Base-by-base conservation (phyloP, 2,888 invertebrate species). In the Choreutis nemorana region DNA sequence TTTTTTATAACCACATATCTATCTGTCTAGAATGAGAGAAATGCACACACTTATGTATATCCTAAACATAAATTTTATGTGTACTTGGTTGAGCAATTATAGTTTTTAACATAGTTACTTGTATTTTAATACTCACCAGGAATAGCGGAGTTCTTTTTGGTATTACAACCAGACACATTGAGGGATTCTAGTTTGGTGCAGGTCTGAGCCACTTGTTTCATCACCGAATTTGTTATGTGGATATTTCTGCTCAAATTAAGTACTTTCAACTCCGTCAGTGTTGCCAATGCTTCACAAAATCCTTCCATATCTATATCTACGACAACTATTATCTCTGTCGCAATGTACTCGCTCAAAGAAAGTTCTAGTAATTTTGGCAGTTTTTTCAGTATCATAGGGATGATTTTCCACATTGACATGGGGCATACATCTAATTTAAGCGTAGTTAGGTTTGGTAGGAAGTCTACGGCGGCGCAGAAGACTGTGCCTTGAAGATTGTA, bases 191-290 rank as follows among this genome's bases (percentile, higher is more conserved):
- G 39, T 23, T 77, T 62, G 4, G 52, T 44, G 38, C 83, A 83
- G 9, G 62, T 53, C 35, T 65, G 62, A 0, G 79, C 72, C 4
- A 87, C 47, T 26, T 59, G 64, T 40, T 71, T 67, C 34, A 86
- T 32, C 12, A 84, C 73, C 1, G 64, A 54, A 42, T 86, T 81
- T 1, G 68, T 77, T 11, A 86, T 72, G 30, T 65, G 60, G 3
- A 60, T 48, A 35, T 82, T 82, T 29, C 59, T 55, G 39, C 63
- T 65, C 23, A 83, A 37, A 39, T 77, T 71, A 25, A 84, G 41
- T 1, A 42, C 43, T 43, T 68, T 75, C 35, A 83, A 50, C 39
- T 81, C 70, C 0, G 57, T 56, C 8, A 83, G 50, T 0, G 50
- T 55, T 0, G 64, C 48, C 4, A 83, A 36, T 0, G 70, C 45